Percentiles rank a stretch among this genome's conserved stretches.
Evolutionary conservation across 2,888 invertebrate genomes (phyloP).

Genomic region (Drosophila peninsularis): DNA sequence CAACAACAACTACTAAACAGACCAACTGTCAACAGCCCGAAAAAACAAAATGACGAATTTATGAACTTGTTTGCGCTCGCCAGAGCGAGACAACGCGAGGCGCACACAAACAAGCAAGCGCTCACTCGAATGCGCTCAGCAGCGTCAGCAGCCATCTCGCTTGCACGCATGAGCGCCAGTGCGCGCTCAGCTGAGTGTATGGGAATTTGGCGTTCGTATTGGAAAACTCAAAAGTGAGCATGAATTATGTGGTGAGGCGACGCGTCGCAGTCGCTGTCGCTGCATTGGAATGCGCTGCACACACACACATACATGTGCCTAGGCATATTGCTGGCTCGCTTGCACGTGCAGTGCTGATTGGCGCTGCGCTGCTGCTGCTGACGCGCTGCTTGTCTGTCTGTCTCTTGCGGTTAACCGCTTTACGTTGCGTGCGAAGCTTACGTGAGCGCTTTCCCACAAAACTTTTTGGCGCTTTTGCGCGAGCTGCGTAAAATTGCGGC

Average conservation of each 20-base stretch:
- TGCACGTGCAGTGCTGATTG: conserved; percentile 29
- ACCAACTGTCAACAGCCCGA: conserved; percentile 80
- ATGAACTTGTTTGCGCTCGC: conserved; percentile 71
- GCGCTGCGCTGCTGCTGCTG: conserved; percentile 1
- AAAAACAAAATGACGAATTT: conserved; percentile 84
- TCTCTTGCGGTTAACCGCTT: conserved; percentile 74
- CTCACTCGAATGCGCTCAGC: conserved; percentile 42
- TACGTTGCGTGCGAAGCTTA: conserved; percentile 63
- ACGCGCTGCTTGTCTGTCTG: conserved; percentile 35
- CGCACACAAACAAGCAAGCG: conserved; percentile 4
- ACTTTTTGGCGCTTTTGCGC: conserved; percentile 56
- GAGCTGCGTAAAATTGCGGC: conserved; percentile 47
- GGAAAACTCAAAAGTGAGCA: conserved; percentile 59
- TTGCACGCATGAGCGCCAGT: conserved; percentile 30
- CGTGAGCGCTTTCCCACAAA: conserved; percentile 44
- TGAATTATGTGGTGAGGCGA: conserved; percentile 55
- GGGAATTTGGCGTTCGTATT: conserved; percentile 65
- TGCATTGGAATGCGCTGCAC: conserved; percentile 49
- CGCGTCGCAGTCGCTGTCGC: conserved; percentile 25
- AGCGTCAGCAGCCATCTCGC: conserved; percentile 46
- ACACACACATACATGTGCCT: background rate
- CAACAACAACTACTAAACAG: conserved; percentile 49
- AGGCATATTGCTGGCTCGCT: conserved; percentile 45
- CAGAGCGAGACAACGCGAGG: conserved; percentile 50
- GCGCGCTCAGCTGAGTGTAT: conserved; percentile 57